A percentile compares a stretch with the other conserved stretches of the same genome.
phyloP scores from a whole-genome alignment of 64 coral and sea anemone species.

The Anthopleura sola region DNA sequence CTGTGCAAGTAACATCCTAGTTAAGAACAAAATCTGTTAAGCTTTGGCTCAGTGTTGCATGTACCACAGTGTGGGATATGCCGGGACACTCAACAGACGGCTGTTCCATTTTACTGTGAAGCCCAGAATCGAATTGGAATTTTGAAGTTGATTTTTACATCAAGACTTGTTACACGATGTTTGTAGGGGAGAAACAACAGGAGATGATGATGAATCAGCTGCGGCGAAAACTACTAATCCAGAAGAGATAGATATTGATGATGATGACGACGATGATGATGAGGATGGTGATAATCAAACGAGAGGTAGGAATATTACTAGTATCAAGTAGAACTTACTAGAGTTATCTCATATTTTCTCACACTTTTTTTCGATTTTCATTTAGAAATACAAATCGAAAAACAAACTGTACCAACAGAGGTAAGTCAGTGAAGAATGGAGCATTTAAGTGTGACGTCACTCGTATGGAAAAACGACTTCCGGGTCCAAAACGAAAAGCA shows the following conservation, averaged over 20 bases:
- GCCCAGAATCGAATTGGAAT: no score
- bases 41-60: no score
- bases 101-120: no score
- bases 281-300: conserved; percentile 36
- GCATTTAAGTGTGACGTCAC: no score
- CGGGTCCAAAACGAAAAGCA: no score
- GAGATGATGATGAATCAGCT: conserved; percentile 37
- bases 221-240: conserved; percentile 70
- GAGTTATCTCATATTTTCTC: background rate
- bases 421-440: conserved; percentile 23
- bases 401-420: conserved; percentile 78
- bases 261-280: conserved; percentile 89
- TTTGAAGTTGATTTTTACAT: no score
- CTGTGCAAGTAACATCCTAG: background rate
- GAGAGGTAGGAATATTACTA: background rate
- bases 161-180: background rate
- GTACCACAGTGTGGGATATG: no score
- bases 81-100: no score
- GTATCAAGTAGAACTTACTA: no score
- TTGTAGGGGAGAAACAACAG: conserved; percentile 72
- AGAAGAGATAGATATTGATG: conserved; percentile 97
- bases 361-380: background rate
- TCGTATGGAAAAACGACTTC: no score
- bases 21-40: no score
- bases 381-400: conserved; percentile 86